Evolutionary conservation across 2,888 invertebrate species (phyloP).

Genomic region (Orthosia incerta): DNA sequence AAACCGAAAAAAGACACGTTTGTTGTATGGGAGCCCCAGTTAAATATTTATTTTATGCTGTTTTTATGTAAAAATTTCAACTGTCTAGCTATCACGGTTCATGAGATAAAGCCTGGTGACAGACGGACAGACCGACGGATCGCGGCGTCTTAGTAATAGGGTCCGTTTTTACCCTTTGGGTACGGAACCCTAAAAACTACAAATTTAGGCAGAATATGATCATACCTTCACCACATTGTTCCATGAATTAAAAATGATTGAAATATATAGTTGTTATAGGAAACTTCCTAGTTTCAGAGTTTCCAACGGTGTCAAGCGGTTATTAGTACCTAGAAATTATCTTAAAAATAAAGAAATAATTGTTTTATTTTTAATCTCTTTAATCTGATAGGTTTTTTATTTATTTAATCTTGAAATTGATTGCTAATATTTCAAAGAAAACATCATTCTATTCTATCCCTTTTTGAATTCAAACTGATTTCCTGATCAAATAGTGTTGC

Average conservation of each 20-base stretch:
- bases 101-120: no score
- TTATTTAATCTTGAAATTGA: slow-evolving; percentile 5
- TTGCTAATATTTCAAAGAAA: slow-evolving; percentile 12
- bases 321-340: neutral
- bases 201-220: slow-evolving; percentile 7
- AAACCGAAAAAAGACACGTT: no score
- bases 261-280: neutral
- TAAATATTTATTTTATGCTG: no score
- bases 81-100: no score
- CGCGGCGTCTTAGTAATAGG: no score
- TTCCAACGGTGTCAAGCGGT: neutral
- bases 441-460: slow-evolving; percentile 34
- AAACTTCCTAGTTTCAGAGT: neutral
- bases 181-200: no score
- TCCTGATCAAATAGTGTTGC: slow-evolving; percentile 45
- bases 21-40: no score
- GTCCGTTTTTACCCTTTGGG: no score
- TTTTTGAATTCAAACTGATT: slow-evolving; percentile 56
- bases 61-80: no score
- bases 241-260: no score
- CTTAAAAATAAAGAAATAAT: neutral
- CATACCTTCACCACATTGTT: neutral
- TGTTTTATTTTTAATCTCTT: neutral
- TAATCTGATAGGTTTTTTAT: neutral
- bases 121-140: no score